Percentiles rank a stretch among this genome's conserved stretches.
phyloP scores from a whole-genome alignment of 2,797 vertebrate genomes.

The Enteromius viviparus region DNA sequence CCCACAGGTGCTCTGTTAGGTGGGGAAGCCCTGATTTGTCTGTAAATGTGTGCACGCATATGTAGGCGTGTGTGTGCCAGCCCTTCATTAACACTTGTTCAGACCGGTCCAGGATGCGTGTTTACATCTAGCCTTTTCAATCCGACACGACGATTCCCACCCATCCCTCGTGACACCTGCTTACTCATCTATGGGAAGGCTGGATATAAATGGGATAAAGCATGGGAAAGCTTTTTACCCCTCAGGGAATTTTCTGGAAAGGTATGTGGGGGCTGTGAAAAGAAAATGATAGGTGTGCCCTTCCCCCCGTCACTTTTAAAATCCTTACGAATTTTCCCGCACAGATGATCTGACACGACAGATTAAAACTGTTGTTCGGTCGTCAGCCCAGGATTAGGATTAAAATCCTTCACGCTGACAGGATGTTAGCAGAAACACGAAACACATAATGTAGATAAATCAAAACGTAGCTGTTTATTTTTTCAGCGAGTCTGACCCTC shows the following conservation, averaged over 20 bases:
- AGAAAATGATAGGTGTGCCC: slow-evolving; percentile 25
- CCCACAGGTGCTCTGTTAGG: neutral
- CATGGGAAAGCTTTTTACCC: slow-evolving; percentile 66
- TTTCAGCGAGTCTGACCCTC: neutral
- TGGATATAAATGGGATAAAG: slow-evolving; percentile 57
- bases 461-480: neutral
- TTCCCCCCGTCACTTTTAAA: slow-evolving; percentile 18
- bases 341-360: slow-evolving; percentile 26
- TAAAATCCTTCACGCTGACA: slow-evolving; percentile 13
- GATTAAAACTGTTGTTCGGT: neutral
- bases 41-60: slow-evolving; percentile 44
- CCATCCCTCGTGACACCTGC: slow-evolving; percentile 65
- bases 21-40: slow-evolving; percentile 22
- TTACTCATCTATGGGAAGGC: slow-evolving; percentile 62
- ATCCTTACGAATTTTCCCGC: neutral
- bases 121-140: slow-evolving; percentile 78
- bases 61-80: slow-evolving; percentile 57
- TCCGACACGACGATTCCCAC: slow-evolving; percentile 69
- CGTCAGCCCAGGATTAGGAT: neutral
- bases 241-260: slow-evolving; percentile 54
- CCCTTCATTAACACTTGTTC: slow-evolving; percentile 69
- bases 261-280: slow-evolving; percentile 43
- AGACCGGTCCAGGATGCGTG: slow-evolving; percentile 74
- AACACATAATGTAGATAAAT: neutral
- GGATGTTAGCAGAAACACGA: slow-evolving; percentile 12